phyloP scores from a whole-genome alignment of 2,113 vertebrate genomes.

The Potamarius usumacintae region DNA sequence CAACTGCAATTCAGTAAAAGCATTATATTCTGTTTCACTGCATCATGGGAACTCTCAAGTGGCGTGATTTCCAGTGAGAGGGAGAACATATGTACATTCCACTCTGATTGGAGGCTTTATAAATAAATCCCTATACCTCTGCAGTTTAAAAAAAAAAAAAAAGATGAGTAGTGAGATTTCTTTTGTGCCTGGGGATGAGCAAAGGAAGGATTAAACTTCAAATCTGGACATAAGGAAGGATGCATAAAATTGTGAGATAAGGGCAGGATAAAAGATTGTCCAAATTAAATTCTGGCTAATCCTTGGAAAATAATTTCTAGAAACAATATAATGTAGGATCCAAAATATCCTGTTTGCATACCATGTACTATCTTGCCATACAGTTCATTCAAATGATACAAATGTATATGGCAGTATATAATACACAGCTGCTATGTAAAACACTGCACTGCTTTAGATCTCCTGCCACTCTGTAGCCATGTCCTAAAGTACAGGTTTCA shows the following conservation, averaged over 20 bases:
- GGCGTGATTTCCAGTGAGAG: background rate
- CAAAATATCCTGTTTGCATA: background rate
- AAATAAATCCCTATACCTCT: conserved; percentile 45
- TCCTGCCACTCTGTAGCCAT: no score
- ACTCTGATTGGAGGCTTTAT: conserved; percentile 51
- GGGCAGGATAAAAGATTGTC: background rate
- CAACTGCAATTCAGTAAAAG: background rate
- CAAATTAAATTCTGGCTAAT: background rate
- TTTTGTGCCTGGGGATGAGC: conserved; percentile 21
- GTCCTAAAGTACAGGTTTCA: background rate
- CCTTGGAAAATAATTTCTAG: background rate
- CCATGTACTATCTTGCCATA: background rate
- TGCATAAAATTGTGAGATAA: conserved; percentile 20
- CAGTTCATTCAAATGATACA: background rate
- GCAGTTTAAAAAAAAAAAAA: background rate
- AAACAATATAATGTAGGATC: background rate
- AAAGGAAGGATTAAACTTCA: conserved; percentile 32
- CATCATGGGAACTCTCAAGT: conserved; percentile 22
- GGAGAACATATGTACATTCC: conserved; percentile 29
- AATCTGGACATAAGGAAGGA: conserved; percentile 13
- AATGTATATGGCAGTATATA: no score
- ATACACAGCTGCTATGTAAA: no score
- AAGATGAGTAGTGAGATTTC: background rate
- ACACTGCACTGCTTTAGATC: no score
- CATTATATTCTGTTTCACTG: conserved; percentile 18